Percentiles rank a stretch among this genome's conserved stretches.
These are phyloP conservation scores for Enteromius fasciolatus DNA, from an alignment of 2,797 vertebrate genomes.

Conservation along the genomic window DNA sequence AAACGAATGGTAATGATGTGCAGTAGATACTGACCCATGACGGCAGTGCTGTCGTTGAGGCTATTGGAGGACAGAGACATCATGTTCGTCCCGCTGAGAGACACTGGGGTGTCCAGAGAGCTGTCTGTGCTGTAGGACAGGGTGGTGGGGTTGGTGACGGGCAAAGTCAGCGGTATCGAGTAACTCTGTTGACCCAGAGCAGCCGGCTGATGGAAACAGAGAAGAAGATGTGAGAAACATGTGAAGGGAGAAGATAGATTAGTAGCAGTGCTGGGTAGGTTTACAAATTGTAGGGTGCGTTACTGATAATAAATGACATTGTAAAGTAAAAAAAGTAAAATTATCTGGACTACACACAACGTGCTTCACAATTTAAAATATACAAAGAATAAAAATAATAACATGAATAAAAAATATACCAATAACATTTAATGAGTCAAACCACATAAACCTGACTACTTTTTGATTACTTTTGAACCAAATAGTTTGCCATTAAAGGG, in stretches of 20 bases:
- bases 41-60: slow-evolving; percentile 83
- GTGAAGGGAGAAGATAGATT: neutral
- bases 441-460: neutral
- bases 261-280: neutral
- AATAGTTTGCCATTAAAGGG: neutral
- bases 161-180: slow-evolving; percentile 85
- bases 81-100: slow-evolving; percentile 84
- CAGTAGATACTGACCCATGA: slow-evolving; percentile 75
- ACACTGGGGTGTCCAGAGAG: slow-evolving; percentile 82
- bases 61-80: slow-evolving; percentile 83
- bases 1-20: neutral
- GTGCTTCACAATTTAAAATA: too few relatives aligned
- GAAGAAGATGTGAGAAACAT: slow-evolving; percentile 28
- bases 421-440: too few relatives aligned
- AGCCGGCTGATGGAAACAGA: slow-evolving; percentile 76
- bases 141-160: slow-evolving; percentile 81
- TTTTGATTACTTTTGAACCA: neutral
- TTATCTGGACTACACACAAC: too few relatives aligned
- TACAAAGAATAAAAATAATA: too few relatives aligned
- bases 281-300: neutral
- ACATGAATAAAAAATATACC: too few relatives aligned
- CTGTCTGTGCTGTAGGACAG: slow-evolving; percentile 83
- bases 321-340: neutral
- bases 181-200: slow-evolving; percentile 87
- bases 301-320: neutral